Conservation (phyloP, 2,888 invertebrate genomes). For the Pseudolycoriella hygida region DNA sequence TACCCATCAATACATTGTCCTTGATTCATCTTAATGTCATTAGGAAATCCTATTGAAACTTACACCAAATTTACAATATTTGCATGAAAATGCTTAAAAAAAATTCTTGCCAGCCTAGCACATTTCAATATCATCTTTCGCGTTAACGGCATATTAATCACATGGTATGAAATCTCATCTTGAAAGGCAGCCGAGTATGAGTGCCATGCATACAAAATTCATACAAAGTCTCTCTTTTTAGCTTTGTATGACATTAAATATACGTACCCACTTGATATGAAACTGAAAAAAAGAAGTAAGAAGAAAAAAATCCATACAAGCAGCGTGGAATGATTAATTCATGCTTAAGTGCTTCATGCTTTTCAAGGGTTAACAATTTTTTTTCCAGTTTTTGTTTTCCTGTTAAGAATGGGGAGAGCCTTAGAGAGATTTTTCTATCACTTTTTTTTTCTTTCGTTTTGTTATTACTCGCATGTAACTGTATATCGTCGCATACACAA, state of each 20-base stretch:
- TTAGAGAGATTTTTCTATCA: neutral
- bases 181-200: neutral
- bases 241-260: neutral
- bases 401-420: neutral
- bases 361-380: conserved; percentile 5
- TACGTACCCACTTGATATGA: conserved; percentile 3
- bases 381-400: neutral
- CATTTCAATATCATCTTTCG: neutral
- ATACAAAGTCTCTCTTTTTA: neutral
- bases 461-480: neutral
- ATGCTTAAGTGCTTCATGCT: conserved; percentile 5
- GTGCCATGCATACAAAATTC: neutral
- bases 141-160: conserved; percentile 2
- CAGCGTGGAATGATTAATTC: conserved; percentile 4
- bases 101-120: neutral
- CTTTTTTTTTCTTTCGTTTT: neutral
- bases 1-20: too few species aligned
- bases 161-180: neutral
- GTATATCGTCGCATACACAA: too few species aligned
- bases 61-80: too few species aligned
- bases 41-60: too few species aligned
- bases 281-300: neutral
- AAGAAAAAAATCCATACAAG: neutral
- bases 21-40: too few species aligned
- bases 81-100: neutral